These are phyloP conservation scores for Macrotrachela quadricornifera DNA, from an alignment of 1,140 invertebrate genomes.

Conservation along the genomic window DNA sequence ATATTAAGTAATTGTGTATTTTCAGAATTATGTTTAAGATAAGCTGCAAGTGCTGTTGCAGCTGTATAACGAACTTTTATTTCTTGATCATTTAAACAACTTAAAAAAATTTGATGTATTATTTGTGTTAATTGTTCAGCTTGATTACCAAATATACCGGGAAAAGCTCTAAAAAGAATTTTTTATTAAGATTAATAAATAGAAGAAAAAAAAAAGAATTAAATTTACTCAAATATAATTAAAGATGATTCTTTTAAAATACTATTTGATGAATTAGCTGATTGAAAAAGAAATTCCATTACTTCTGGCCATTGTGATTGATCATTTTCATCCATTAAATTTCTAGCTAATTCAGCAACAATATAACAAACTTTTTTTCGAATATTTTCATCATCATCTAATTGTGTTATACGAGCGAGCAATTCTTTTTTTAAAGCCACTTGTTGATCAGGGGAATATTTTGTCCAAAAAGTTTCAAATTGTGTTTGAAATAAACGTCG, in stretches of 20 bases:
- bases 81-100: conserved; percentile 47
- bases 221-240: conserved; percentile 64
- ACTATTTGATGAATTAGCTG: conserved; percentile 55
- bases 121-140: conserved; percentile 68
- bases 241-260: conserved; percentile 75
- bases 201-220: neutral
- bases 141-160: conserved; percentile 85
- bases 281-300: conserved; percentile 80
- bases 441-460: conserved; percentile 55
- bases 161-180: conserved; percentile 47
- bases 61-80: conserved; percentile 28
- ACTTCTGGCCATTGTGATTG: conserved; percentile 93
- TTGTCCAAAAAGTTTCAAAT: conserved; percentile 66
- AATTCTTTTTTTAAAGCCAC: conserved; percentile 53
- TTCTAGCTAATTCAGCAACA: conserved; percentile 72
- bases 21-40: conserved; percentile 6
- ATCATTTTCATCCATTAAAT: conserved; percentile 78
- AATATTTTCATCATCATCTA: conserved; percentile 47
- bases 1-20: neutral
- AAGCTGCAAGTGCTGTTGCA: conserved; percentile 3
- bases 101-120: conserved; percentile 77
- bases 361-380: conserved; percentile 80
- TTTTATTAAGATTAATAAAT: conserved; percentile 3
- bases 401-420: conserved; percentile 46
- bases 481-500: conserved; percentile 50